A percentile compares a stretch with the other conserved stretches of the same genome.
Conservation (phyloP, 2,888 invertebrate genomes). For the Sinohyriopsis cumingii region DNA sequence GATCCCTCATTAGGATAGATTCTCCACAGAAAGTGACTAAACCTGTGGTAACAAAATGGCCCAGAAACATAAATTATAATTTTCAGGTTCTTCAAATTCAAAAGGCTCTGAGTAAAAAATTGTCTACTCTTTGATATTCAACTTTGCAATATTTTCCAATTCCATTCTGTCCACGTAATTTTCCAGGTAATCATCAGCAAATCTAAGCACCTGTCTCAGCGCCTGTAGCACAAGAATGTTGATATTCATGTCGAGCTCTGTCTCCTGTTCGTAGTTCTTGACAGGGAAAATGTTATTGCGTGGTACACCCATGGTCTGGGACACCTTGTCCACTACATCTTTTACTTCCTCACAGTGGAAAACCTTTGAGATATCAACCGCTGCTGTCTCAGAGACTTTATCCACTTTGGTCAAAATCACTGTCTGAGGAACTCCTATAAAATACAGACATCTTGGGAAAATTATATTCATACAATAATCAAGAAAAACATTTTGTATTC, state of each 20-base stretch:
- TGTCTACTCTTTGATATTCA: no score
- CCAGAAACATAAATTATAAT: no score
- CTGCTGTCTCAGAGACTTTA: constrained; percentile 20
- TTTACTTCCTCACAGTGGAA: constrained; percentile 25
- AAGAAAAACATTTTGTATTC: no score
- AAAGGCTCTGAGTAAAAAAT: no score
- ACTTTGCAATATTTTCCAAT: not conserved
- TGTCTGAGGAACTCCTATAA: constrained; percentile 33
- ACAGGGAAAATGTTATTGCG: constrained; percentile 34
- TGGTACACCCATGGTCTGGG: constrained; percentile 35
- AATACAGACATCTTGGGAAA: not conserved
- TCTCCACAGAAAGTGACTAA: no score
- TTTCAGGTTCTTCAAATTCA: no score
- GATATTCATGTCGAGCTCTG: constrained; percentile 30
- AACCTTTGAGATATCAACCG: constrained; percentile 21
- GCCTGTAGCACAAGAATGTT: constrained; percentile 14
- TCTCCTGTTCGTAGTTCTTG: constrained; percentile 41
- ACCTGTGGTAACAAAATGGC: no score
- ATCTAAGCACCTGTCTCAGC: constrained; percentile 15
- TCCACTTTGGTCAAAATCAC: constrained; percentile 41
- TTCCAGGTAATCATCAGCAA: constrained; percentile 14
- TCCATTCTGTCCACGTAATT: constrained; percentile 6
- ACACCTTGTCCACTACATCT: constrained; percentile 32
- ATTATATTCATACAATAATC: no score
- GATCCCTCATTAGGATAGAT: no score